phyloP scores from a whole-genome alignment of 92 coral and sea anemone species.

The Diadumene lineata region DNA sequence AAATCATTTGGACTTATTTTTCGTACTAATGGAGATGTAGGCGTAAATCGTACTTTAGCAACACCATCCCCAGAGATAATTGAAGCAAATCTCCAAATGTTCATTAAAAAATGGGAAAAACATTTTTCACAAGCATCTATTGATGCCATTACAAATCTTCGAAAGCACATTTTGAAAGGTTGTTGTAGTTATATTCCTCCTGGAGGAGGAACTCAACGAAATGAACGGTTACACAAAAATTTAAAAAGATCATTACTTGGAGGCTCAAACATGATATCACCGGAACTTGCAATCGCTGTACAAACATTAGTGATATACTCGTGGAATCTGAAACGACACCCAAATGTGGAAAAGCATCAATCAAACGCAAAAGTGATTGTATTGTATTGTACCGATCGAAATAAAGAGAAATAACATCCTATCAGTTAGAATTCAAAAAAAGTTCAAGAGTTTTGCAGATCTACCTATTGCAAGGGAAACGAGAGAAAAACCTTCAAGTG shows the following conservation, averaged over 20 bases:
- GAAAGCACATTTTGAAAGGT: constrained; percentile 1
- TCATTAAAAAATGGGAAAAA: background rate
- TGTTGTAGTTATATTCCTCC: background rate
- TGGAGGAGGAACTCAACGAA: constrained; percentile 15
- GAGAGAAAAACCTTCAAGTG: too few species aligned
- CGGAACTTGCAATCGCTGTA: constrained; percentile 5
- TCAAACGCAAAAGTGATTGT: background rate
- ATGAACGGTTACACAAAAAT: constrained; percentile 8
- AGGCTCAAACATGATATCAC: background rate
- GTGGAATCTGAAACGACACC: background rate
- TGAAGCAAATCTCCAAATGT: constrained; percentile 34
- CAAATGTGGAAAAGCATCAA: background rate
- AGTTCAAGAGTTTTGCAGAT: too few species aligned
- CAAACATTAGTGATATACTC: background rate
- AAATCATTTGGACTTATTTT: constrained; percentile 56
- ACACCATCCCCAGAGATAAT: constrained; percentile 31
- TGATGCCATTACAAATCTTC: background rate
- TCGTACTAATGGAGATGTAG: constrained; percentile 52
- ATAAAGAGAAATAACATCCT: background rate
- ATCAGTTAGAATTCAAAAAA: too few species aligned
- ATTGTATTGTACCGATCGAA: background rate
- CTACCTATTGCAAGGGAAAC: too few species aligned
- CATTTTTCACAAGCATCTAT: background rate
- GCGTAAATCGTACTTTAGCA: constrained; percentile 25
- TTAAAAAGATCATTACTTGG: constrained; percentile 6